Conservation (phyloP, 2,797 vertebrate species). For the Cottoperca gobio region DNA sequence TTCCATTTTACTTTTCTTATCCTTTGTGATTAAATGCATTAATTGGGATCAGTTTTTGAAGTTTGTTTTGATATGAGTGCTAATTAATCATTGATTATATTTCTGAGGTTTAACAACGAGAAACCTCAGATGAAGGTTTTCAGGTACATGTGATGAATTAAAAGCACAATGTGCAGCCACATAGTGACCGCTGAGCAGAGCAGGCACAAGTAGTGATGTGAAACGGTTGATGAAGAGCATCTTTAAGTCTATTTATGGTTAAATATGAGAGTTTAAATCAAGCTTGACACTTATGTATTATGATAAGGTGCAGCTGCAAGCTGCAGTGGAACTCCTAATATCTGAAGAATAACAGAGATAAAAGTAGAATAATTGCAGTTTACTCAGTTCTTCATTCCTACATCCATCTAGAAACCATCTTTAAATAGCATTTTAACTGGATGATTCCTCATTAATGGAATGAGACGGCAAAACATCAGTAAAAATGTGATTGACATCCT, state of each 20-base stretch:
- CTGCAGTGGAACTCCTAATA: neutral
- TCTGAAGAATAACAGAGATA: neutral
- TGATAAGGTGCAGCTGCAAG: no score
- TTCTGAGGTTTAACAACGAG: no score
- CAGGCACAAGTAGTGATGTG: neutral
- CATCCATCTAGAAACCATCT: conserved; percentile 2
- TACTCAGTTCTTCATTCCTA: neutral
- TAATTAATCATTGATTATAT: no score
- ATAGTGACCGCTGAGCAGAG: no score
- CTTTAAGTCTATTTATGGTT: neutral
- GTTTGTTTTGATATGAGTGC: no score
- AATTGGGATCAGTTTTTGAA: no score
- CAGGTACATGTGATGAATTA: neutral
- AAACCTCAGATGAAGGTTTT: no score
- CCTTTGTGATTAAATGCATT: no score
- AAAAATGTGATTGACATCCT: conserved; percentile 11
- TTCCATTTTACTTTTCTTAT: no score
- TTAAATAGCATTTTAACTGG: conserved; percentile 9
- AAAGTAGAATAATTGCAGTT: neutral
- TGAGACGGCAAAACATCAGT: conserved; percentile 10
- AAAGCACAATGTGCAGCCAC: neutral
- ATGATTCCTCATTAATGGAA: conserved; percentile 16
- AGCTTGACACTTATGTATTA: no score
- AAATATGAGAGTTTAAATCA: neutral
- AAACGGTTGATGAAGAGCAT: neutral